Percentiles rank a stretch among this genome's conserved stretches.
Evolutionary conservation across 2,888 invertebrate species (phyloP).

Genomic region (Belgica antarctica): DNA sequence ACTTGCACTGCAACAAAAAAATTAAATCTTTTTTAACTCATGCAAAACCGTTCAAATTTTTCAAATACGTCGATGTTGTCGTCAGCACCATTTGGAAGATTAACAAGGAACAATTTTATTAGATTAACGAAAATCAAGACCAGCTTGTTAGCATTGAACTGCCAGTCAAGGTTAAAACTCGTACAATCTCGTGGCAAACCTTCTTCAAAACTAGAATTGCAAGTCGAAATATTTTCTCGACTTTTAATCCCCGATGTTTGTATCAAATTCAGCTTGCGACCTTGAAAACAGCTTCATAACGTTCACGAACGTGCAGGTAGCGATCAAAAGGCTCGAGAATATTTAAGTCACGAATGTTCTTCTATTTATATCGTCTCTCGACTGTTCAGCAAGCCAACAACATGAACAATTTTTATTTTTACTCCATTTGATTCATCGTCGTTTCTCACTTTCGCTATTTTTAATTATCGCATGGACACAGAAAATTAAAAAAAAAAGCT

Average conservation of each 20-base stretch:
- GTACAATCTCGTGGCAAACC: no score
- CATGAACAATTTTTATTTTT: conserved; percentile 14
- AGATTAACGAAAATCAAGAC: no score
- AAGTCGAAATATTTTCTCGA: background rate
- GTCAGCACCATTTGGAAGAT: no score
- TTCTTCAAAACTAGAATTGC: no score
- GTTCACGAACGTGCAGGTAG: conserved; percentile 9
- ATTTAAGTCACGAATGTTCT: background rate
- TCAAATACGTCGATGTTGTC: no score
- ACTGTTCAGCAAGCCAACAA: background rate
- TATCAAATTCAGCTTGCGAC: background rate
- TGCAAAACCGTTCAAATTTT: no score
- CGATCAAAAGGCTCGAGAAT: background rate
- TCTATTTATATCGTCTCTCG: background rate
- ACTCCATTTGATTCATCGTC: background rate
- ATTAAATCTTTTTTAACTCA: no score
- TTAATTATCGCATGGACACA: conserved; percentile 12
- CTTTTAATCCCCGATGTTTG: background rate
- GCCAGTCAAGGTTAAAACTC: no score
- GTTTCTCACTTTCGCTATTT: background rate
- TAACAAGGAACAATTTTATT: no score
- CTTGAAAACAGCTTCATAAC: background rate
- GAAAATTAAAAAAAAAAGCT: conserved; percentile 1
- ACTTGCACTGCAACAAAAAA: no score
- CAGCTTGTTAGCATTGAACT: no score